Percentiles rank a stretch among this genome's conserved stretches.
phyloP scores from a whole-genome alignment of 2,113 vertebrate genomes.

The Apodemus sylvaticus region DNA sequence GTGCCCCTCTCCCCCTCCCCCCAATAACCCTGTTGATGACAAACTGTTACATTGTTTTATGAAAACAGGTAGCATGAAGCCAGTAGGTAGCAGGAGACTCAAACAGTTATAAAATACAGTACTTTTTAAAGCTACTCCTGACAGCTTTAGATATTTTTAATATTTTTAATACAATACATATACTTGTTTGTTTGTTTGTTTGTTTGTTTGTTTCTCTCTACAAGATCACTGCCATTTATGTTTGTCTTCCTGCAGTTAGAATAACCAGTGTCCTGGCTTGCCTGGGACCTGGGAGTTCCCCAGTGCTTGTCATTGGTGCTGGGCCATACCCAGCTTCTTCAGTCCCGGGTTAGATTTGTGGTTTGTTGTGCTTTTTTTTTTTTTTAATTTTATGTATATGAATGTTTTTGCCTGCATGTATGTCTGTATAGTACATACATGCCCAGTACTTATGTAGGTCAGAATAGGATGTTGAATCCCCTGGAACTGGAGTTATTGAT shows the following conservation, averaged over 20 bases:
- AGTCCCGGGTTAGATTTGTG: background rate
- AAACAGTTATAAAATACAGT: background rate
- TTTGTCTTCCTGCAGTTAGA: background rate
- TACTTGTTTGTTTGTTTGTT: background rate
- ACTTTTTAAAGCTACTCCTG: background rate
- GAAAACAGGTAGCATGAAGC: constrained; percentile 76
- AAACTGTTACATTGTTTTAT: constrained; percentile 74
- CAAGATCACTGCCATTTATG: background rate
- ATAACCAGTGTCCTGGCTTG: background rate
- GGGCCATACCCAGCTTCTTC: background rate
- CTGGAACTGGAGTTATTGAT: background rate
- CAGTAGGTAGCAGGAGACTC: constrained; percentile 70
- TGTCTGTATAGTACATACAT: too few species aligned
- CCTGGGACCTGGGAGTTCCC: background rate
- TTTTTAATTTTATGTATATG: background rate
- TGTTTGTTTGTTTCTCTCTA: background rate
- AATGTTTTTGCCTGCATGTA: background rate
- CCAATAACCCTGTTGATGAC: constrained; percentile 77
- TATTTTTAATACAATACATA: background rate
- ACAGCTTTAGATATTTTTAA: background rate
- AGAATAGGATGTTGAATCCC: background rate
- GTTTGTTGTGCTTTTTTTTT: background rate
- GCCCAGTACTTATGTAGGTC: background rate
- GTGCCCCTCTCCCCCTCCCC: background rate
- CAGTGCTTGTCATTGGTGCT: background rate